Conservation (phyloP, 1,140 invertebrate species). For the Solenopsis invicta region DNA sequence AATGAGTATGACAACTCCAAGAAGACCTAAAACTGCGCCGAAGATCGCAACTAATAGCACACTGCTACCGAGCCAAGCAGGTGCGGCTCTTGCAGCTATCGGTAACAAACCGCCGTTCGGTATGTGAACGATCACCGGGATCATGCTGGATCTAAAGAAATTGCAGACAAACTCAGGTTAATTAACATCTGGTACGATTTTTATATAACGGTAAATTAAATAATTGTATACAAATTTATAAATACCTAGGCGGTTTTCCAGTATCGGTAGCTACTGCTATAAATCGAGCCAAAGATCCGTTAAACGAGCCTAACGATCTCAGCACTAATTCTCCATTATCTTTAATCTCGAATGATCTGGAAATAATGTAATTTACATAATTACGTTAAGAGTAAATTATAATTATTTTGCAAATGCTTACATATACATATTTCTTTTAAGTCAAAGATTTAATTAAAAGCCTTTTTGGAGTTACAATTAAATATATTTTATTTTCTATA, state of each 20-base stretch:
- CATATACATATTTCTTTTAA: background rate
- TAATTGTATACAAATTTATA: background rate
- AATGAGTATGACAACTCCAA: constrained; percentile 91
- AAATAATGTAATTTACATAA: constrained; percentile 39
- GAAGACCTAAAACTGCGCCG: constrained; percentile 90
- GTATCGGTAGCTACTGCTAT: constrained; percentile 94
- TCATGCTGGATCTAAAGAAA: constrained; percentile 87
- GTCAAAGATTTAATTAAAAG: background rate
- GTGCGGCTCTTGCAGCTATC: constrained; percentile 86
- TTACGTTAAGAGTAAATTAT: constrained; percentile 39
- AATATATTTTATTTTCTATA: background rate
- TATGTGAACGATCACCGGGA: constrained; percentile 92
- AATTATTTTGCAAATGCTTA: constrained; percentile 22
- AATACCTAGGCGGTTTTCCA: constrained; percentile 91
- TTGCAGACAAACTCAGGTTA: background rate
- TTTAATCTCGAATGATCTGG: constrained; percentile 87
- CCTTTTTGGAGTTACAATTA: background rate
- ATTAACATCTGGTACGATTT: background rate
- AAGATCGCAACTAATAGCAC: constrained; percentile 90
- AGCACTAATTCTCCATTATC: constrained; percentile 87
- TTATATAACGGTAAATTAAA: background rate
- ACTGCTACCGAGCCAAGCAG: constrained; percentile 86
- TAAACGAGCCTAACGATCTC: constrained; percentile 87
- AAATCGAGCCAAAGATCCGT: constrained; percentile 89
- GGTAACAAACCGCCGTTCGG: constrained; percentile 86